Base-by-base conservation (phyloP, 2,113 vertebrate genomes). In the Hippocampus mohnikei region DNA sequence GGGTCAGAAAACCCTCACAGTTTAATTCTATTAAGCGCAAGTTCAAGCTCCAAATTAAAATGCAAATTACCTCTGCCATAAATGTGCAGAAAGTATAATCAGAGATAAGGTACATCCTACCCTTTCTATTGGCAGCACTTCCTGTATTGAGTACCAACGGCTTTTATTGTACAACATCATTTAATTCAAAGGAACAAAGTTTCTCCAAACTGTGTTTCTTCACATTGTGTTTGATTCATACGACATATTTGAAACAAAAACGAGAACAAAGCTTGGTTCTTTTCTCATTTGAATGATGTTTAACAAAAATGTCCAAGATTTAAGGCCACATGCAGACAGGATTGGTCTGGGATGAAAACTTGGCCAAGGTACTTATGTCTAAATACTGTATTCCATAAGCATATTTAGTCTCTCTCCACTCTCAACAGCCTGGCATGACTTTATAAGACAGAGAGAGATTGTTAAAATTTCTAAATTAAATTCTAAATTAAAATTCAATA, bases 31-130 rank as follows among this genome's bases (percentile, higher is more conserved):
- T 92, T 91, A 91, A 89, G 87, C 72, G 40, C 66, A 91, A 88
- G 91, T 92, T 92, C 84, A 89, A 88, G 87, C 88, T 88, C 78
- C 87, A 85, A 92, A 93, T 93, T 92, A 93, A 92, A 93, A 92
- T 92, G 92, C 90, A 92, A 93, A 93, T 92, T 89, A 87, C 86
- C 74, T 90, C 74, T 15, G 72, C 84, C 85, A 87, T 90, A 87
- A 89, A 90, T 85, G 85, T 72, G 70, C 83, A 77, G 46, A 73
- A 78, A 83, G 85, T 72, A 84, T 83, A 85, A 84, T 75, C 79
- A 79, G 84, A 87, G 92, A 93, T 91, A 91, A 91, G 83, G 80
- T 84, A 80, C 82, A 87, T 81, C 87, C 84, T 79, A 86, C 55
- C 78, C 73, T 85, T 90, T 89, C n/a, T 76, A 88, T 87, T 81